phyloP scores from a whole-genome alignment of 2,797 vertebrate genomes.

The Holocentrus rufus region DNA sequence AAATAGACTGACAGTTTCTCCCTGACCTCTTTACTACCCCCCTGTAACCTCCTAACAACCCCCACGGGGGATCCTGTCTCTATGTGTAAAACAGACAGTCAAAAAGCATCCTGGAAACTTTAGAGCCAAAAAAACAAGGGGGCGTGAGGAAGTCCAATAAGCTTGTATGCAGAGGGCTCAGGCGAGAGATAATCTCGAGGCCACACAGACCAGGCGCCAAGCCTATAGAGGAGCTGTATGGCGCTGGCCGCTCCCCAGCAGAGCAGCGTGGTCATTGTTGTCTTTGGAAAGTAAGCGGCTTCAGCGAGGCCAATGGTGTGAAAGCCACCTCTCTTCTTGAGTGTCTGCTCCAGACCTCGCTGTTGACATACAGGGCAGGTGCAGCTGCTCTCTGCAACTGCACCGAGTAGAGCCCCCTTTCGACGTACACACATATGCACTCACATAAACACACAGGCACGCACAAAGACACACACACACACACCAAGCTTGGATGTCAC shows the following conservation, averaged over 20 bases:
- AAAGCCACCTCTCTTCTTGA: slow-evolving; percentile 78
- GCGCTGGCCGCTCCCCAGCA: slow-evolving; percentile 24
- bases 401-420: slow-evolving; percentile 47
- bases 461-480: slow-evolving; percentile 15
- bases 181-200: slow-evolving; percentile 78
- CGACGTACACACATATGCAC: slow-evolving; percentile 15
- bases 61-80: slow-evolving; percentile 81
- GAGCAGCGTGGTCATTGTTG: slow-evolving; percentile 73
- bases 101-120: slow-evolving; percentile 84
- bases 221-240: slow-evolving; percentile 63
- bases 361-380: slow-evolving; percentile 82
- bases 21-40: slow-evolving; percentile 81
- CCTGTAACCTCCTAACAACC: slow-evolving; percentile 79
- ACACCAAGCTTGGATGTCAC: slow-evolving; percentile 65
- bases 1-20: slow-evolving; percentile 86
- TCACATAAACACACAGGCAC: slow-evolving; percentile 17
- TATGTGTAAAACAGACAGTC: slow-evolving; percentile 86
- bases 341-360: slow-evolving; percentile 72
- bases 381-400: slow-evolving; percentile 68
- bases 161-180: slow-evolving; percentile 74
- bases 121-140: slow-evolving; percentile 74
- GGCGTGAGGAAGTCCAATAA: slow-evolving; percentile 76
- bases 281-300: slow-evolving; percentile 75
- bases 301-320: slow-evolving; percentile 70
- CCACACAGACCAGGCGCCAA: slow-evolving; percentile 76